phyloP scores from a whole-genome alignment of 2,113 vertebrate species.

The Catagonus wagneri region DNA sequence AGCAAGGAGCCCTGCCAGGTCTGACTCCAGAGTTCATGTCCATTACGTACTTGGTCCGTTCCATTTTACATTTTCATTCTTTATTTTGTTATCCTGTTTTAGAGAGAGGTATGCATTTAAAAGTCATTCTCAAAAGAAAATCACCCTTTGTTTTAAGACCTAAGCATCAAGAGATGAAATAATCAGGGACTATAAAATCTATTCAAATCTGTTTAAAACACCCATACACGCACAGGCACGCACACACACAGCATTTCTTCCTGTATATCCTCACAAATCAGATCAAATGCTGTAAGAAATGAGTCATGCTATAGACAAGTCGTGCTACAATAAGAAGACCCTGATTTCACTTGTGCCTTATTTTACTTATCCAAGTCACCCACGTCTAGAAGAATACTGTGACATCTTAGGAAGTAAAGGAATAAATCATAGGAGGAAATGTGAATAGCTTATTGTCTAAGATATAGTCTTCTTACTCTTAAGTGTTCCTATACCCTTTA shows the following conservation, averaged over 20 bases:
- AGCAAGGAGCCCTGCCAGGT: background rate
- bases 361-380: background rate
- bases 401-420: slow-evolving; percentile 50
- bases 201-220: slow-evolving; percentile 36
- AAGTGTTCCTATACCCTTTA: slow-evolving; percentile 21
- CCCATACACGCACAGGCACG: background rate
- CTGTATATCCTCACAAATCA: slow-evolving; percentile 59
- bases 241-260: slow-evolving; percentile 40
- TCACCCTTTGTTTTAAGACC: slow-evolving; percentile 13
- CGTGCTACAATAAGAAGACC: background rate
- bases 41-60: background rate
- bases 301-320: background rate
- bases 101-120: background rate
- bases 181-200: background rate
- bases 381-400: background rate
- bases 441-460: background rate
- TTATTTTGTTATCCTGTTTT: background rate
- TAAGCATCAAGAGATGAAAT: background rate
- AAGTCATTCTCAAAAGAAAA: slow-evolving; percentile 9
- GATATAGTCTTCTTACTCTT: background rate
- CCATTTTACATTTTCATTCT: background rate
- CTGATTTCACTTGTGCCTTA: slow-evolving; percentile 42
- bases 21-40: background rate
- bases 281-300: slow-evolving; percentile 42
- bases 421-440: background rate